Evolutionary conservation across 2,113 vertebrate genomes (phyloP).

Genomic region (Rhineura floridana): DNA sequence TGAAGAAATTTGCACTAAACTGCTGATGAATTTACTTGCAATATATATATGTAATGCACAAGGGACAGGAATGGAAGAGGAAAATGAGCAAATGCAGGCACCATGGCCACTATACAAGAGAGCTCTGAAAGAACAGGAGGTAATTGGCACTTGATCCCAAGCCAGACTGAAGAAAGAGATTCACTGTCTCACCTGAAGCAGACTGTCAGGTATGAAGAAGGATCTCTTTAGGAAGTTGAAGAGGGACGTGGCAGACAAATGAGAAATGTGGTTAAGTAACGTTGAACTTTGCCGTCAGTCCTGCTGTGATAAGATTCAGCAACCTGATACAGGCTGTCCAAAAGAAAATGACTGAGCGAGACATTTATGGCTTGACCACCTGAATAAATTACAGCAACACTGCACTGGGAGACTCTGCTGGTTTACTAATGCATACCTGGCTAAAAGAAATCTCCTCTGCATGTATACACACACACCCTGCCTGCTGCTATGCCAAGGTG

Average conservation of each 20-base stretch:
- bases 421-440: not conserved
- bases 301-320: not conserved
- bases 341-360: not conserved
- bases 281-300: not conserved
- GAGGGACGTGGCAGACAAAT: not conserved
- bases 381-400: not conserved
- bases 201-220: not conserved
- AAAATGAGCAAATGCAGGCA: not conserved
- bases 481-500: not conserved
- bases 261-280: not conserved
- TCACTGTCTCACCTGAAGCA: not conserved
- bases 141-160: not conserved
- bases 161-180: not conserved
- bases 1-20: too few species aligned
- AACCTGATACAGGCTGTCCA: not conserved
- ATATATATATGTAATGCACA: too few species aligned
- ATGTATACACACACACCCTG: not conserved
- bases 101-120: not conserved
- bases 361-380: accelerated
- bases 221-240: not conserved
- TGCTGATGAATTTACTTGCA: too few species aligned
- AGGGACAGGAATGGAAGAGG: not conserved
- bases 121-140: not conserved
- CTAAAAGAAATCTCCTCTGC: not conserved
- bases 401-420: not conserved